Base-by-base conservation (phyloP, 2,888 invertebrate species). In the Caenorhabditis auriculariae region DNA sequence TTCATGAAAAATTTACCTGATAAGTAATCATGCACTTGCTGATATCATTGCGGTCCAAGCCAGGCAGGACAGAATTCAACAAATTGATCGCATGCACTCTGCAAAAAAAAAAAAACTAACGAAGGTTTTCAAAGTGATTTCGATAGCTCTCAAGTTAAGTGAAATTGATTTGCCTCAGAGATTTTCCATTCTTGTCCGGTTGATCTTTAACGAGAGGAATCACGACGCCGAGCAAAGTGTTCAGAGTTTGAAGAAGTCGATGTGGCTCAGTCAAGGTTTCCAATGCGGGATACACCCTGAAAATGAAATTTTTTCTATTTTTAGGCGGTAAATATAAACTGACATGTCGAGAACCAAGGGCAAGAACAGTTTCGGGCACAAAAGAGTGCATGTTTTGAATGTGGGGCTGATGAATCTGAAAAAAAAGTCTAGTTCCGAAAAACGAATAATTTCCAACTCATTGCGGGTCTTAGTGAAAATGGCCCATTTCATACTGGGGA, bases 181-280 rank as follows among this genome's bases (percentile, higher is more conserved):
- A 4, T n/a, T 63, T 63, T 42, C 63, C 63, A 23, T 63, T 49
- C 4, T 41, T 49, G 46, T 59, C 63, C 3, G 63, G 60, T 19
- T 74, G 66, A 50, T 81, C 77, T 24, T 80, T 66, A 15, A 84
- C 72, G 78, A 85, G 80, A 9, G 83, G 79, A 21, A 84, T 75
- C 2, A 81, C 72, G n/a, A 83, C 82, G 3, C 82, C 77, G 29
- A 83, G 82, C 7, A 84, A 74, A 72, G 83, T 83, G 67, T 80
- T 82, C 66, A 85, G 80, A 42, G 84, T 83, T 41, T 84, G 74
- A 75, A 78, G 37, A 78, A 81, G 68, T 7, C 81, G 88, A 81
- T 93, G 91, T 0, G 93, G 93, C 82, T 94, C 93, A 0, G 90
- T 91, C 32, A 92, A 82, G 1, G 90, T 90, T 75, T 91, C 90